Evolutionary conservation across 2,797 vertebrate genomes (phyloP), one percentile per base, ranked within the genome.

Genomic region (Artibeus lituratus): DNA sequence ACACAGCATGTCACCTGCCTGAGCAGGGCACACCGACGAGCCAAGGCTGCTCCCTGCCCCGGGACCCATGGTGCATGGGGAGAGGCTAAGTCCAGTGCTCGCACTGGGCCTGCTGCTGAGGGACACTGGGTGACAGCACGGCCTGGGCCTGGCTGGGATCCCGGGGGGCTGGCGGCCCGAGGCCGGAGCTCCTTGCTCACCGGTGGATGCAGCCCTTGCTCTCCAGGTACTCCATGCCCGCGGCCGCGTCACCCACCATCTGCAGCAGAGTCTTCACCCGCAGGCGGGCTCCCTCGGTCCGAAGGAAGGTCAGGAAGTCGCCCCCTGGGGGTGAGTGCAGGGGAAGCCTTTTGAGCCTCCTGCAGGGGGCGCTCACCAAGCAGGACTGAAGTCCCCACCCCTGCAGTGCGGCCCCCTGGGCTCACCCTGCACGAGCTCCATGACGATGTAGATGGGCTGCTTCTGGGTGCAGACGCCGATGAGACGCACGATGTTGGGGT

Each of bases 401-500:
- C 22, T 2, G 5, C 15, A 26, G 51, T 2, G 6, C 24, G 1
- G 86, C 32, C 0, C 32, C 32, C 21, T 1, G 3, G 0, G 22
- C 98, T 98, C 96, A 99, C 99, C 99, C 98, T 99, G 98, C 86
- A 99, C 98, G 0, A 99, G 98, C 98, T 99, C 99, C 99, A 99
- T 99, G 97, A 99, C 98, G 0, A 99, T 99, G 97, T 99, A 99
- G 94, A 99, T 99, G 42, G 99, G 99, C 97, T 99, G 99, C 44
- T 99, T 99, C 99, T 99, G 99, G 0, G 99, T 99, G 97, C 99
- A 99, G 94, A 99, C 99, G 0, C 99, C 99, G 0, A 99, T 99
- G 94, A 99, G 99, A 74, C 98, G 99, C 91, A 99, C 99, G 0
- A 99, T 99, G 98, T 99, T 99, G 0, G 99, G 99, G 96, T 99